A percentile compares a stretch with the other conserved stretches of the same genome.
Conservation (phyloP, 2,113 vertebrate genomes). For the Caracal caracal region DNA sequence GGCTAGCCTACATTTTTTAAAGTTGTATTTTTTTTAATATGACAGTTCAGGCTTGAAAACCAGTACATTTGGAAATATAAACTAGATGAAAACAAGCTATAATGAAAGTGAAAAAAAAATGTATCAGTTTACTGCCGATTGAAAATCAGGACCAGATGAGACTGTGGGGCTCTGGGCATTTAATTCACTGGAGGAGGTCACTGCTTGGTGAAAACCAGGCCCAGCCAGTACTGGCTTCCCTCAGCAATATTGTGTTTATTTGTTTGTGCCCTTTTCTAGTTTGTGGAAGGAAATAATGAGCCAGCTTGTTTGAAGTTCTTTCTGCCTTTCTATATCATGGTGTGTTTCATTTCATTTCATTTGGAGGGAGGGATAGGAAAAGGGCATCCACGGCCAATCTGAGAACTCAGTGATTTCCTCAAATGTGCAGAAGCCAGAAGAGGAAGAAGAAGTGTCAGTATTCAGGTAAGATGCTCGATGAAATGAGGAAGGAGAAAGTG, state of each 20-base stretch:
- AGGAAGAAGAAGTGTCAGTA: background rate
- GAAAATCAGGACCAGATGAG: conserved; percentile 87
- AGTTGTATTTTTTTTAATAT: conserved; percentile 60
- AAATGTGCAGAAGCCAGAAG: background rate
- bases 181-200: conserved; percentile 80
- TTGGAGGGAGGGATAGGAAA: conserved; percentile 21
- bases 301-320: conserved; percentile 78
- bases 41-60: conserved; percentile 81
- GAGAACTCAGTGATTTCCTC: conserved; percentile 47
- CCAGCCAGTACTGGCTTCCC: conserved; percentile 51
- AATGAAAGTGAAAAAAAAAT: conserved; percentile 77
- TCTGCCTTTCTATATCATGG: conserved; percentile 70
- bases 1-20: conserved; percentile 46
- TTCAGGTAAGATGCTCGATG: background rate
- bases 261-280: conserved; percentile 75
- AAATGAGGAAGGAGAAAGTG: background rate
- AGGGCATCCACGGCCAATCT: background rate
- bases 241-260: conserved; percentile 71
- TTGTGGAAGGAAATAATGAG: conserved; percentile 79
- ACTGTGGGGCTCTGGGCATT: conserved; percentile 80
- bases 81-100: conserved; percentile 84
- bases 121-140: conserved; percentile 80
- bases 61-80: conserved; percentile 77
- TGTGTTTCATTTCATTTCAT: conserved; percentile 64
- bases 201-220: conserved; percentile 76